Base-by-base conservation (phyloP, 2,797 vertebrate species). In the Zenarchopterus dispar region DNA sequence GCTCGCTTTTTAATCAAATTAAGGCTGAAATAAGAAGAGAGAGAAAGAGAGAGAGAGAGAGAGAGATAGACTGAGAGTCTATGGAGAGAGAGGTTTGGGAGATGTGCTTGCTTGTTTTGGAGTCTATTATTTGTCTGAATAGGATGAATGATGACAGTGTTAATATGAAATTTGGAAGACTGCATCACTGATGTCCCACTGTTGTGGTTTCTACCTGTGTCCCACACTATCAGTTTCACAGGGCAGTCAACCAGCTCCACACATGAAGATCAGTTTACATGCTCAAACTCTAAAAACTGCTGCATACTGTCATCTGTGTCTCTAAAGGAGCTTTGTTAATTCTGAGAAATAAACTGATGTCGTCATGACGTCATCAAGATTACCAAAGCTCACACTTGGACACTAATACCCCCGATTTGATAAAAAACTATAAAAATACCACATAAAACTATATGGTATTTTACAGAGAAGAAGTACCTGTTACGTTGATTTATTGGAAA, bases 1-100 rank as follows among this genome's bases (percentile, higher is more conserved):
- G 95, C 94, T 96, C 95, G 93, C 95, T 94, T 96, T 97, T 96
- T 97, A 97, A 97, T 96, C 96, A 97, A 96, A 96, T 96, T 96
- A 96, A 94, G 96, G 93, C 92, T 93, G 92, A 95, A 90, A 95
- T 75, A 80, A 62, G 75, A 63, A 51, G 91, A 93, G 91, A 93
- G 78, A 73, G 41, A 69, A 70, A 57, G 59, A 24, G 54, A 46
- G 51, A 44, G 59, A 24, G 54, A 46, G 51, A 44, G 53, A 66
- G 48, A 17, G 31, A 62, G 46, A 23, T 58, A 31, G 48, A 48
- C 56, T 58, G 57, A 59, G 48, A 46, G 31, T 55, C 45, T 33
- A 23, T 41, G 33, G 67, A 61, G 67, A 75, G 68, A 72, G 73
- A 53, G 66, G 73, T 70, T 75, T 53, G 69, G 80, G 81, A 77